These are phyloP conservation scores for Montipora capitata DNA, from an alignment of 92 coral and sea anemone genomes.

Conservation along the genomic window DNA sequence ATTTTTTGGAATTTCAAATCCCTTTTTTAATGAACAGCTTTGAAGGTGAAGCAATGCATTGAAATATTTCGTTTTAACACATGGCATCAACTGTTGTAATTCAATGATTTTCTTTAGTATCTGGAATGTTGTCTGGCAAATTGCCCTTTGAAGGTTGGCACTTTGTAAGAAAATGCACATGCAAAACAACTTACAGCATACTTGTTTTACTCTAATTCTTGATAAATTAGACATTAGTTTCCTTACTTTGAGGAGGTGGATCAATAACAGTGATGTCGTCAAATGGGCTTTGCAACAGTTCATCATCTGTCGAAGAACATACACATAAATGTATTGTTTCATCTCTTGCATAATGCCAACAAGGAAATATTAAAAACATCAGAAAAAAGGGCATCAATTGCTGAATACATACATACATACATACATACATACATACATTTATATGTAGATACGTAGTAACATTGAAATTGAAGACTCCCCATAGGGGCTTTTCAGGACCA, in stretches of 20 bases:
- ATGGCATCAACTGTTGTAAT: background rate
- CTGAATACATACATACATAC: background rate
- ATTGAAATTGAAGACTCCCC: too few species aligned
- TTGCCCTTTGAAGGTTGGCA: background rate
- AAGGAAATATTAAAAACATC: constrained; percentile 15
- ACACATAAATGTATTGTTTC: constrained; percentile 16
- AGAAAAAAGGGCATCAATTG: constrained; percentile 1
- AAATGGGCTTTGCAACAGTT: constrained; percentile 11
- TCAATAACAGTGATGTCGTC: constrained; percentile 5
- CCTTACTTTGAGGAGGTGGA: constrained; percentile 10
- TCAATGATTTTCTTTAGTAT: background rate
- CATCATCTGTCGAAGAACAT: background rate
- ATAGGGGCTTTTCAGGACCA: too few species aligned
- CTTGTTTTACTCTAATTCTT: constrained; percentile 7
- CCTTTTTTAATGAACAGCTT: constrained; percentile 8
- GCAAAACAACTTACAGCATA: background rate
- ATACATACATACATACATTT: too few species aligned
- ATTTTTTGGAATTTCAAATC: constrained; percentile 12
- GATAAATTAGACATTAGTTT: background rate
- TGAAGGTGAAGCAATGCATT: constrained; percentile 6
- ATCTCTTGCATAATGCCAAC: background rate
- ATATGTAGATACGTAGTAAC: too few species aligned
- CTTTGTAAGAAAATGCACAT: too few species aligned
- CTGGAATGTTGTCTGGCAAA: background rate
- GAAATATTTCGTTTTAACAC: background rate